Base-by-base conservation (phyloP, 2,888 invertebrate species). In the Volucella inflata region DNA sequence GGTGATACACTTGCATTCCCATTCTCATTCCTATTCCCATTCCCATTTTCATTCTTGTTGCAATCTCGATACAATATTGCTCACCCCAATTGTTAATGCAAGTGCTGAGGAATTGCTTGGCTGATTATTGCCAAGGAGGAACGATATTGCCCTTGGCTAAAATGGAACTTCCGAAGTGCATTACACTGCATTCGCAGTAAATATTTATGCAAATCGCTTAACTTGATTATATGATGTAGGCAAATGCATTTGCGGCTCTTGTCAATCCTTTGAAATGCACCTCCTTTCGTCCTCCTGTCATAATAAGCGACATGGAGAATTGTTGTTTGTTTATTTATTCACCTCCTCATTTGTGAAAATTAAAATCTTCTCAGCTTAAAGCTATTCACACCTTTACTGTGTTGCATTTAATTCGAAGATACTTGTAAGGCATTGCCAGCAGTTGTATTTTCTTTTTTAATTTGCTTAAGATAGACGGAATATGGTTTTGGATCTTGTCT, bases 151-250 rank as follows among this genome's bases (percentile, higher is more conserved):
- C 48, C n/a, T 9, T 40, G 53, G 80, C 76, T 68, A 67, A 76
- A 81, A 71, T 77, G 40, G 80, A 81, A 85, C 85, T 85, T 85
- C 85, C 76, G 81, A 85, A 85, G 85, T 76, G 80, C 85, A 85
- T 85, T 85, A 85, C 85, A 81, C 72, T 85, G 72, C 76, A 68
- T 72, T 81, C 72, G 60, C 62, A 85, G 85, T 85, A 85, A 85
- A 85, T 85, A 85, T 85, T 85, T 81, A 85, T 85, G 85, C 85
- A 85, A 85, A 85, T 85, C 85, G 85, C 85, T 85, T 85, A 85
- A 85, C 80, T 77, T 71, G 85, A 85, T 85, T 85, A 85, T 77
- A 50, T 42, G 85, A 68, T 53, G 62, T 76, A 55, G 72, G 57
- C 64, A 85, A 85, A 72, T 80, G 80, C 68, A 76, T 80, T 77